Percentiles rank a stretch among this genome's conserved stretches.
These are phyloP conservation scores for Caenorhabditis tropicalis DNA, from an alignment of 1,140 invertebrate genomes.

Conservation along the genomic window DNA sequence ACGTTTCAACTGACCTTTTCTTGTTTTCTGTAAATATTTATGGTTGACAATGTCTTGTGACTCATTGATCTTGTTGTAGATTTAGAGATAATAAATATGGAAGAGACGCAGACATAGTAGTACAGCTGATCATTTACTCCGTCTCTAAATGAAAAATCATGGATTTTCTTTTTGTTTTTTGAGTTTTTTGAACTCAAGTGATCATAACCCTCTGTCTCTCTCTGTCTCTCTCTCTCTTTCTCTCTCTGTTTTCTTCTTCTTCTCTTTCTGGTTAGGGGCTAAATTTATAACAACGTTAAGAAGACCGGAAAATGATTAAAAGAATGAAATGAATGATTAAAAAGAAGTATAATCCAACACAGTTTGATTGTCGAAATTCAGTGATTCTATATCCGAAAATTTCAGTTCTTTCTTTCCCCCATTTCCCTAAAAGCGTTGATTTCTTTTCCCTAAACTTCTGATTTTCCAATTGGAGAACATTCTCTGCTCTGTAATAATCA, in stretches of 20 bases:
- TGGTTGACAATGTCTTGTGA: neutral
- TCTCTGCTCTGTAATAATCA: neutral
- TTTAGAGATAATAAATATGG: neutral
- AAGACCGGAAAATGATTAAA: too few relatives aligned
- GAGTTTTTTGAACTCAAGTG: neutral
- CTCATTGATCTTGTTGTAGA: slow-evolving; percentile 28
- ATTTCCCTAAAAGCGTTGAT: neutral
- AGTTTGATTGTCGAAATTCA: too few relatives aligned
- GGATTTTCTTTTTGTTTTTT: neutral
- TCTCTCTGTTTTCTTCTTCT: too few relatives aligned
- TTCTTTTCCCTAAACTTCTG: neutral
- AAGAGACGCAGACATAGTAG: neutral
- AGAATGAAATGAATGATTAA: too few relatives aligned
- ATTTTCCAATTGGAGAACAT: neutral
- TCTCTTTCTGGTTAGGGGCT: too few relatives aligned
- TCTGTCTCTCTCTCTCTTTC: too few relatives aligned
- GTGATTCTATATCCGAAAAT: too few relatives aligned
- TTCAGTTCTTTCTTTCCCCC: too few relatives aligned
- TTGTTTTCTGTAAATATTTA: slow-evolving; percentile 27
- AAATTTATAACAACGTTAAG: too few relatives aligned
- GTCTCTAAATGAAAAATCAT: neutral
- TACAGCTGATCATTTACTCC: slow-evolving; percentile 27
- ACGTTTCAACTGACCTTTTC: neutral
- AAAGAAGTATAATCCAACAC: too few relatives aligned
- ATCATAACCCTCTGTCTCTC: too few relatives aligned